Conservation (phyloP, 2,113 vertebrate species). For the Ramphastos sulfuratus region DNA sequence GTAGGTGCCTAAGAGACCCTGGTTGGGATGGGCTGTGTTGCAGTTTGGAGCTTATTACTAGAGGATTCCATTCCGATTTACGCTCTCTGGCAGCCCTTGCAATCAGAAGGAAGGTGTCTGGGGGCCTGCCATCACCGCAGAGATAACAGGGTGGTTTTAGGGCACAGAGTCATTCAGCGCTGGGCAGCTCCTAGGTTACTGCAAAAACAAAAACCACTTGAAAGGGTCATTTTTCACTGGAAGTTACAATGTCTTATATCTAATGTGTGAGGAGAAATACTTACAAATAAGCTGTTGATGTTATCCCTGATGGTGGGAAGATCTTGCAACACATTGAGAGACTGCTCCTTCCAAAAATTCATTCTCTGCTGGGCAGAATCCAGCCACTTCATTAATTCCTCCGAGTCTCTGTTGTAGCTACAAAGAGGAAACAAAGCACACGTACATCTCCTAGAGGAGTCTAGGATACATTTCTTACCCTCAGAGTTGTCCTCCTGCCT, state of each 20-base stretch:
- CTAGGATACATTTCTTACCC: not conserved
- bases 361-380: conserved; percentile 76
- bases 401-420: conserved; percentile 82
- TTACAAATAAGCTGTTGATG: conserved; percentile 82
- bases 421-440: not conserved
- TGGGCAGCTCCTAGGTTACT: not conserved
- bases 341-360: conserved; percentile 77
- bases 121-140: not conserved
- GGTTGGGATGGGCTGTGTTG: not conserved
- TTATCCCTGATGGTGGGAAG: conserved; percentile 69
- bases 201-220: not conserved
- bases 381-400: conserved; percentile 82
- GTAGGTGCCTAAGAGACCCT: not conserved
- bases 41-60: not conserved
- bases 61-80: not conserved
- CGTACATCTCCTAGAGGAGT: not conserved
- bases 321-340: conserved; percentile 73
- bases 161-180: not conserved
- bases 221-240: not conserved
- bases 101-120: not conserved
- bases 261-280: conserved; percentile 29
- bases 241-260: not conserved
- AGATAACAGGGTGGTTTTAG: not conserved
- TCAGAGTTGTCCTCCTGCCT: not conserved
- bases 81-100: not conserved